These are phyloP conservation scores for Regulus satrapa DNA, from an alignment of 2,113 vertebrate species.

Conservation along the genomic window DNA sequence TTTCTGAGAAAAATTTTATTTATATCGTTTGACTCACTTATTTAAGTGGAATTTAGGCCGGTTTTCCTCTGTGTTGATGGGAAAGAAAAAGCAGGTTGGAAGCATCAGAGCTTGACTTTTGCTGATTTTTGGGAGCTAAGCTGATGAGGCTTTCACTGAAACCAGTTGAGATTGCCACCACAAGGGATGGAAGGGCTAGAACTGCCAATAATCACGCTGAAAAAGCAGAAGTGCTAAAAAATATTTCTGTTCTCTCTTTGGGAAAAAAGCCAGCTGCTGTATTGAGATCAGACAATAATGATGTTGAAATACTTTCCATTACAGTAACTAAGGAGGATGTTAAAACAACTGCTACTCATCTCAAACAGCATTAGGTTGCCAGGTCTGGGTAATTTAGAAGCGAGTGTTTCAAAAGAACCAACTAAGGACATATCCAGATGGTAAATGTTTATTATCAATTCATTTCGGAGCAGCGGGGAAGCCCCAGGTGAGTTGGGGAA, in stretches of 20 bases:
- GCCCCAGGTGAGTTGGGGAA: constrained; percentile 45
- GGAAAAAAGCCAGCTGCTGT: constrained; percentile 19
- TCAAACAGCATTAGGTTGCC: constrained; percentile 18
- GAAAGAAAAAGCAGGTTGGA: background rate
- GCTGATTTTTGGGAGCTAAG: background rate
- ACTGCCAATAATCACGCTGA: background rate
- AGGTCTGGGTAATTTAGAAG: constrained; percentile 6
- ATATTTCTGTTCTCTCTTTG: constrained; percentile 36
- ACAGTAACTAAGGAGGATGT: constrained; percentile 62
- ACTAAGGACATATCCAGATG: constrained; percentile 29
- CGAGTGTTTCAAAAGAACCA: background rate
- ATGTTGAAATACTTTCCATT: constrained; percentile 65
- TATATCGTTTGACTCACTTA: background rate
- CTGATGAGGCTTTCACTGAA: background rate
- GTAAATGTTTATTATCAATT: background rate
- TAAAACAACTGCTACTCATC: constrained; percentile 57
- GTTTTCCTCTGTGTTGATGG: background rate
- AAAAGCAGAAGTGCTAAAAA: constrained; percentile 29
- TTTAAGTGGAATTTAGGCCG: background rate
- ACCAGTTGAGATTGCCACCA: background rate
- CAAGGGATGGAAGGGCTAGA: background rate
- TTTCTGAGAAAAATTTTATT: background rate
- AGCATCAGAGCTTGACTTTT: background rate
- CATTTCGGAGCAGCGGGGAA: background rate
- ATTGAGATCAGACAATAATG: constrained; percentile 40